Base-by-base conservation (phyloP, 1,140 invertebrate species). In the Sarcophaga peregrina region DNA sequence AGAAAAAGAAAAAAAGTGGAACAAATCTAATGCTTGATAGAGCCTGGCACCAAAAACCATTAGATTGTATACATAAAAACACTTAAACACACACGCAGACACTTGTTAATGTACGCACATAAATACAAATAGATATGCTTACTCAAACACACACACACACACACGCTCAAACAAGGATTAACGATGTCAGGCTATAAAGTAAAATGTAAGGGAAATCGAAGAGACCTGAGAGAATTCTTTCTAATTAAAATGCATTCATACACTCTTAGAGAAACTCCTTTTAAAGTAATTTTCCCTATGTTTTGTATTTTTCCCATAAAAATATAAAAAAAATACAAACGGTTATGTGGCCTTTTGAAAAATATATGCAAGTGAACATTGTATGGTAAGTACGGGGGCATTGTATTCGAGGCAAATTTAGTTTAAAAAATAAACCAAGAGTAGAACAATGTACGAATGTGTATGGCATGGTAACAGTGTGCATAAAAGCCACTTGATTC, bases 401-500 rank as follows among this genome's bases (percentile, higher is more conserved):
- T 58, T 58, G 54, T 58, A 58, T 58, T 58, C 8, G 17, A 68
- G 62, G 62, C 62, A 68, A 68, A 68, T 68, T 20, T 15, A 20
- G 62, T 68, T 58, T 15, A 58, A n/a, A 58, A 10, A 58, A 58
- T 15, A n/a, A 52, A 52, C 15, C 15, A 15, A 37, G 25, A 37
- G 25, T 13, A 58, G 54, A 58, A 58, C 54, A n/a, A 58, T n/a
- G 54, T 15, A 68, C n/a, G 25, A 2, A 37, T 37, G 25, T 37
- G 25, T 4, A 25, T 68, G 74, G 13, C 45, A 80, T 82, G 47
- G 54, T 68, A 20, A 68, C 62, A 68, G n/a, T 37, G 81, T 50
- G 20, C 45, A 72, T 74, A 50, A 83, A 83, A 81, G 83, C 80
- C 62, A 82, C 80, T 83, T 83, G 83, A 83, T 83, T 83, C 83